Base-by-base conservation (phyloP, 2,888 invertebrate species). In the Plemyria rubiginata region DNA sequence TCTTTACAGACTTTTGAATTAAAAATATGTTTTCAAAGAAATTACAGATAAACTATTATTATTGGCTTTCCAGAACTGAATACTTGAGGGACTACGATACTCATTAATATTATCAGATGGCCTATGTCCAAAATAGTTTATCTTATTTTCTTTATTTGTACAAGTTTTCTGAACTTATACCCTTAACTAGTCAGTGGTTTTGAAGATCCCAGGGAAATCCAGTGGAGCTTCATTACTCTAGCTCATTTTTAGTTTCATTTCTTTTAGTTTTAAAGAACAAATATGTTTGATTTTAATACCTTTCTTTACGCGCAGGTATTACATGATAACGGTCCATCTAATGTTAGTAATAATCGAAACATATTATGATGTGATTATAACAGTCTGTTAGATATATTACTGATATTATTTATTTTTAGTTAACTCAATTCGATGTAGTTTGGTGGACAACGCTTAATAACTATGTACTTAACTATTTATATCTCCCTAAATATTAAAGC, bases 151-250 rank as follows among this genome's bases (percentile, higher is more conserved):
- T 38, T 66, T 65, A 49, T 57, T 22, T 29, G 61, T 60, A 53
- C 36, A 68, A 59, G 59, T 56, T 54, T 59, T 62, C 62, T 43
- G 46, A 55, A 79, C 70, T 82, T 80, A 48, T 48, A 77, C 75
- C 80, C 71, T 78, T 80, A 77, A 84, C 90, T 90, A 90, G 89
- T 89, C 90, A 89, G 84, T 80, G 79, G 85, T 85, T 82, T 86
- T 86, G 85, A 81, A 77, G 79, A 77, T 80, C 78, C 80, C 71
- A 79, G 69, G 77, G 77, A 70, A 68, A 77, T 73, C 79, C 80
- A 79, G 77, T 83, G 83, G 80, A 75, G 76, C 79, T 85, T 82
- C 82, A 81, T 74, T 70, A 80, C 81, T 79, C 70, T 87, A 84
- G 83, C 79, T 82, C 80, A 80, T 83, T 76, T 49, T 76, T 83